These are phyloP conservation scores for Macroramphosus scolopax DNA, from an alignment of 2,797 vertebrate species.

Conservation along the genomic window DNA sequence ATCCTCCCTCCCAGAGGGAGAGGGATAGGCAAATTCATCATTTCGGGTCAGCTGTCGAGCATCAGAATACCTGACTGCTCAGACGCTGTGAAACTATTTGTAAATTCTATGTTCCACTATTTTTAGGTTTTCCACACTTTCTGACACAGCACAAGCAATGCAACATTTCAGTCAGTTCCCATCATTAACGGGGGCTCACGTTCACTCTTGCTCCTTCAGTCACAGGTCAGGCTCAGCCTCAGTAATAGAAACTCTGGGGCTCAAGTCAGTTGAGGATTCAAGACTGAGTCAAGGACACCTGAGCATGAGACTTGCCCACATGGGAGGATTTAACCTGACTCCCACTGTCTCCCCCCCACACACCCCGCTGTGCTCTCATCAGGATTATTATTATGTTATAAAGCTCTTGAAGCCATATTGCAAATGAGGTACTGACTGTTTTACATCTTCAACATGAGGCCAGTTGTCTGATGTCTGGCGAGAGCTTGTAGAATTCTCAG, in stretches of 20 bases:
- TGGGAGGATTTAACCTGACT: conserved; percentile 22
- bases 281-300: conserved; percentile 20
- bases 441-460: no score
- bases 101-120: conserved; percentile 5
- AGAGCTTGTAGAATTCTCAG: no score
- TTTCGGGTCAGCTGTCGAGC: conserved; percentile 31
- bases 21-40: conserved; percentile 50
- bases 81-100: conserved; percentile 22
- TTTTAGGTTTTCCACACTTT: conserved; percentile 9
- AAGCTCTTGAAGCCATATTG: neutral
- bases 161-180: neutral
- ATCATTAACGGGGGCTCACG: no score
- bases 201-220: neutral
- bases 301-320: conserved; percentile 6
- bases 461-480: no score
- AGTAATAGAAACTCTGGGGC: neutral
- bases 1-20: conserved; percentile 59
- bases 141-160: neutral
- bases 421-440: no score
- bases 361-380: conserved; percentile 17
- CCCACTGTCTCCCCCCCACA: conserved; percentile 6
- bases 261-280: neutral
- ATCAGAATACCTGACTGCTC: conserved; percentile 26
- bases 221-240: conserved; percentile 17
- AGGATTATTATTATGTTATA: conserved; percentile 9